Conservation (phyloP, 2,797 vertebrate species). For the Prunella strophiata region DNA sequence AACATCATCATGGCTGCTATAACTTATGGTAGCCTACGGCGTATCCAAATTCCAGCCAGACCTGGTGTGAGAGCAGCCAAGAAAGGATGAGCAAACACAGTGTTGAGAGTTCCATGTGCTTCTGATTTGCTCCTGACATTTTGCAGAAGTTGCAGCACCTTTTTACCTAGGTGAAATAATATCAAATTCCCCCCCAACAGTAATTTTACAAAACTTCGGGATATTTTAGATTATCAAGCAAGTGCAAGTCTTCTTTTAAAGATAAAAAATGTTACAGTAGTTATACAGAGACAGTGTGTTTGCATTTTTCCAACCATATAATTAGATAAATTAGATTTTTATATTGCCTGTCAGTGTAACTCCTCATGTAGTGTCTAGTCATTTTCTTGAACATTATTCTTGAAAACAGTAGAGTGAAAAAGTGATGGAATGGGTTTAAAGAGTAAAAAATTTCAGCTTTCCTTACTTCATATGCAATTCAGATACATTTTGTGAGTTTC, state of each 20-base stretch:
- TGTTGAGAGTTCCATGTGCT: neutral
- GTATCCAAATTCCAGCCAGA: neutral
- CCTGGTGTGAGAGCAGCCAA: neutral
- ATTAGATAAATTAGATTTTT: neutral
- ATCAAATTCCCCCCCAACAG: neutral
- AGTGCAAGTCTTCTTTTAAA: neutral
- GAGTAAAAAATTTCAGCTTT: neutral
- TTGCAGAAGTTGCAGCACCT: neutral
- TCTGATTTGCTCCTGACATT: neutral
- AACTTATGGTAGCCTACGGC: rapidly evolving
- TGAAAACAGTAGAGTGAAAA: neutral
- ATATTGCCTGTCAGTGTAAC: neutral
- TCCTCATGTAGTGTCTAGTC: neutral
- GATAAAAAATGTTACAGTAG: neutral
- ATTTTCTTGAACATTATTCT: neutral
- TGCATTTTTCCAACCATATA: neutral
- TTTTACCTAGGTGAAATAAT: neutral
- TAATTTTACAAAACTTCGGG: rapidly evolving
- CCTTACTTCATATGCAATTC: neutral
- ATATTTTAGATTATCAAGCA: neutral
- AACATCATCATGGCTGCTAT: neutral
- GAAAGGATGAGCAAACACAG: neutral
- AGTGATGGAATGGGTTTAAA: neutral
- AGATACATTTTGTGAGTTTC: neutral
- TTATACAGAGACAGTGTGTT: neutral